Percentiles rank a stretch among this genome's conserved stretches.
Evolutionary conservation across 2,113 vertebrate species (phyloP).

Genomic region (Mystacornis crossleyi): DNA sequence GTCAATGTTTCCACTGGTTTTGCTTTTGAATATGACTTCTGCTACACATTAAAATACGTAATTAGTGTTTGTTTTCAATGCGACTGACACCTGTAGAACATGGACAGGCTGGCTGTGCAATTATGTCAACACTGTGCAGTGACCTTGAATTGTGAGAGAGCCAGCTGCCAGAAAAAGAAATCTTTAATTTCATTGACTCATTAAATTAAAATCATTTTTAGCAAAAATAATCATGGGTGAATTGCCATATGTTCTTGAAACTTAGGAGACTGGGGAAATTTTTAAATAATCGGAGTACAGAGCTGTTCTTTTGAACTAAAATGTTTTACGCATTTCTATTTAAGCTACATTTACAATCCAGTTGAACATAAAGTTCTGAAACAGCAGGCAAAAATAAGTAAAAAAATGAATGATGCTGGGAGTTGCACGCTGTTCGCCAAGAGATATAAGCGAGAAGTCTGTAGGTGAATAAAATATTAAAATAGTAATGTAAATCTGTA

Average conservation of each 20-base stretch:
- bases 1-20: neutral
- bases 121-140: neutral
- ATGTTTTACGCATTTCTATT: neutral
- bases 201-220: conserved; percentile 37
- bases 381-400: neutral
- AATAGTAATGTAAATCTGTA: neutral
- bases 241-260: conserved; percentile 25
- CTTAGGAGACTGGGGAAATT: neutral
- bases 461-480: neutral
- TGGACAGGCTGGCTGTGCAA: neutral
- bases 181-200: conserved; percentile 28
- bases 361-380: neutral
- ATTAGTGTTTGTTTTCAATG: neutral
- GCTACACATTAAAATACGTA: neutral
- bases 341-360: neutral
- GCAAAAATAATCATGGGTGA: conserved; percentile 2
- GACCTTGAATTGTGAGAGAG: conserved; percentile 24
- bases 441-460: neutral
- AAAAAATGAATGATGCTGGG: neutral
- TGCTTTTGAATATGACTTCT: neutral
- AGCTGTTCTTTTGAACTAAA: neutral
- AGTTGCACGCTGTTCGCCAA: neutral
- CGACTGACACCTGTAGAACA: neutral
- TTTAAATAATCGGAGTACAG: neutral
- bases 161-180: neutral